phyloP scores from a whole-genome alignment of 1,140 invertebrate genomes.

The Bombus consobrinus region DNA sequence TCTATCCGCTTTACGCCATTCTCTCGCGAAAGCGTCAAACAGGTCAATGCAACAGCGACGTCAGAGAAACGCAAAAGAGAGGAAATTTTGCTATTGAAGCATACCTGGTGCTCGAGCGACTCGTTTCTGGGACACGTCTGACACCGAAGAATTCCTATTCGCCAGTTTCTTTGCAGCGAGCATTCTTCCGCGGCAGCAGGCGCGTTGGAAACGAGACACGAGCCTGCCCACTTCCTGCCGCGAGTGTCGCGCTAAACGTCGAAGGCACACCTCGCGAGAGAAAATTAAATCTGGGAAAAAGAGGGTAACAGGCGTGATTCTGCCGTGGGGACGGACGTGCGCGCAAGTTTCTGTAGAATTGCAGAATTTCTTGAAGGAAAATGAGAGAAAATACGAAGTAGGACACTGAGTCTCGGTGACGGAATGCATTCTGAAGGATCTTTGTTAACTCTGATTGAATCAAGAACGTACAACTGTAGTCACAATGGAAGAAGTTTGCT shows the following conservation, averaged over 20 bases:
- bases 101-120: conserved; percentile 4
- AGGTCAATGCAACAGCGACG: neutral
- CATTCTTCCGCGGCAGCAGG: conserved; percentile 14
- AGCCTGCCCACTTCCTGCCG: neutral
- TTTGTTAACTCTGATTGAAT: conserved; percentile 3
- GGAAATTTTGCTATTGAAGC: conserved; percentile 8
- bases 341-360: neutral
- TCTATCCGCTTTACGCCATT: neutral
- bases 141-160: conserved; percentile 35
- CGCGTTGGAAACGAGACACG: conserved; percentile 8
- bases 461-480: neutral
- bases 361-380: neutral
- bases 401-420: neutral
- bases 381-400: neutral
- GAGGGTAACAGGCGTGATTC: neutral
- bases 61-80: neutral
- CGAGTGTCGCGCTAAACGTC: neutral
- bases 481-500: neutral
- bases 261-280: neutral
- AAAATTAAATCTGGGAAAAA: conserved; percentile 12
- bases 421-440: neutral
- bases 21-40: neutral
- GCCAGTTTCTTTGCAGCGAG: neutral
- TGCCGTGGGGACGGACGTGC: neutral
- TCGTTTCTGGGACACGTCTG: neutral